These are phyloP conservation scores for Parambassis ranga DNA, from an alignment of 2,797 vertebrate genomes.

Conservation along the genomic window DNA sequence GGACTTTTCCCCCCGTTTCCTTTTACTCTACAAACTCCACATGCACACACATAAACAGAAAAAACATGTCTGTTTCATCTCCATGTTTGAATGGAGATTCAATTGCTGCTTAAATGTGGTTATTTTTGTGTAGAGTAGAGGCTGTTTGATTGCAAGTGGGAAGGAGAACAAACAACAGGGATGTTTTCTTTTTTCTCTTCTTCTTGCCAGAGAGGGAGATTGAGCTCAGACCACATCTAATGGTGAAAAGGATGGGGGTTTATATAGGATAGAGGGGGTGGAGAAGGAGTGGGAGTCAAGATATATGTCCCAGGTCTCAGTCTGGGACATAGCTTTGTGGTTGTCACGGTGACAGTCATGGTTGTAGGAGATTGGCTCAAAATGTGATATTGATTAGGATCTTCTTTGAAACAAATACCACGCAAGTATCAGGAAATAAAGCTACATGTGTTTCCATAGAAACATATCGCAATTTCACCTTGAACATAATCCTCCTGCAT, in stretches of 20 bases:
- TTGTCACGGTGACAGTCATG: slow-evolving; percentile 29
- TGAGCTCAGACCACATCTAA: slow-evolving; percentile 44
- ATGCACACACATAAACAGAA: background rate
- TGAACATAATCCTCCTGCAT: background rate
- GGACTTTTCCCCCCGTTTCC: slow-evolving; percentile 51
- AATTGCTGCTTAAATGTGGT: slow-evolving; percentile 27
- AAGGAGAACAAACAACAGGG: slow-evolving; percentile 37
- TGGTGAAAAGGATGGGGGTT: slow-evolving; percentile 1
- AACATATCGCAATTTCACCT: no score
- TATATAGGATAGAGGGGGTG: background rate
- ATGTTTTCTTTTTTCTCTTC: slow-evolving; percentile 23
- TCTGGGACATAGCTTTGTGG: slow-evolving; percentile 29
- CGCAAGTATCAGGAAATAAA: background rate
- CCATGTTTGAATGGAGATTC: slow-evolving; percentile 6
- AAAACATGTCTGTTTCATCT: background rate
- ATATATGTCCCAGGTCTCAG: slow-evolving; percentile 25
- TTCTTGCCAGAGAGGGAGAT: slow-evolving; percentile 18
- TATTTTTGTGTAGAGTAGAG: slow-evolving; percentile 1
- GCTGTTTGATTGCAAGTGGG: slow-evolving; percentile 23
- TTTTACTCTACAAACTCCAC: background rate
- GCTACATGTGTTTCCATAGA: background rate
- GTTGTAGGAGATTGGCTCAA: slow-evolving; percentile 15
- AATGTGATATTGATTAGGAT: slow-evolving; percentile 34
- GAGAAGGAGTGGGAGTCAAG: background rate
- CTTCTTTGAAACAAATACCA: background rate